Evolutionary conservation across 2,888 invertebrate species (phyloP), one percentile per base, ranked within the genome.

Genomic region (Cynaeus angustus): DNA sequence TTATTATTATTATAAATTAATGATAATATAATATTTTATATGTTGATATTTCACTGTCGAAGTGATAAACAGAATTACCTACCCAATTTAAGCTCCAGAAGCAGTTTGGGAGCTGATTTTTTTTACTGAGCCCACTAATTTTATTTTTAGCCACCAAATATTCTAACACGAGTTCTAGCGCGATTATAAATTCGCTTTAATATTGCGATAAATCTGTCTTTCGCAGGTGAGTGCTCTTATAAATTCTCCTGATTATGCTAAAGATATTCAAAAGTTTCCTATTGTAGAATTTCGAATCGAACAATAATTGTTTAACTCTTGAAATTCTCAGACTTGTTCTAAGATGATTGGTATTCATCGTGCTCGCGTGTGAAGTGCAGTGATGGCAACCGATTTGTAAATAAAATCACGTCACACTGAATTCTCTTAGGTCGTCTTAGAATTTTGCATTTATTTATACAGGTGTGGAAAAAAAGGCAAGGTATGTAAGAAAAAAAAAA

Each of bases 361-460:
- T 26, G 59, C 30, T 13, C 16, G 41, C 33, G 33, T 56, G 56
- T 56, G 13, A 12, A 38, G 56, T 43, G 26, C 56, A 21, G 41
- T 33, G 59, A 59, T 59, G 59, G 59, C 45, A 46, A 59, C 9
- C 26, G 59, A 41, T 56, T 41, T 41, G 41, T 56, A 56, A 52
- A 41, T 56, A 43, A 53, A 45, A 59, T 59, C 59, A 59, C 59
- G 71, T 72, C 68, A 62, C 68, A 68, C 71, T 72, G 64, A 66
- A 70, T 21, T 38, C 43, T 46, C 26, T 21, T 21, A n/a, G n/a
- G n/a, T n/a, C n/a, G n/a, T n/a, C n/a, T 46, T 26, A 26, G 46
- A 46, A n/a, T 16, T 13, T 1, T 12, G 26, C 16, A 46, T 16
- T 13, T 46, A 46, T 46, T 46, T 46, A 46, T 46, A 1, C 46